Evolutionary conservation across 2,888 invertebrate species (phyloP), one percentile per base, ranked within the genome.

Genomic region (Morpho deidamia): DNA sequence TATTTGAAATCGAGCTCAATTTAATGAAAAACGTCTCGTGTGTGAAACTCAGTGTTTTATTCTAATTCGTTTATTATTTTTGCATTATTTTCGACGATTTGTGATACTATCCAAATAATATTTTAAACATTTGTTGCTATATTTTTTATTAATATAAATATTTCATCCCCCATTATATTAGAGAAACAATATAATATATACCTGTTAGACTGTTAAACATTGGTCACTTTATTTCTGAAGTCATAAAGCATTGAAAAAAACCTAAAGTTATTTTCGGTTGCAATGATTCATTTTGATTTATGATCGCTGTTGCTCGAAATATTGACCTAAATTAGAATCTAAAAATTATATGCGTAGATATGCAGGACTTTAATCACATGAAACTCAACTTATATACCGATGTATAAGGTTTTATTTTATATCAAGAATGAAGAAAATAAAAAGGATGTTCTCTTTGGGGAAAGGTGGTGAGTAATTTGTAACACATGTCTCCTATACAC

Each of bases 341-440:
- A 39, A 44, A 51, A 39, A 44, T 32, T 51, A 23, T 23, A 12
- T 39, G 51, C 37, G 23, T 33, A 44, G 39, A 42, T 11, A 51
- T 11, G 44, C 11, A 14, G 14, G 41, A 41, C 45, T 40, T 12
- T 11, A 4, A 7, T 44, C 39, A 35, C 12, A 46, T 9, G 12
- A 50, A 40, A 38, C 43, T 54, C 43, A 44, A 41, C 44, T 48
- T 42, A 60, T 55, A 38, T 8, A 8, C 11, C 8, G 32, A n/a
- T 32, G n/a, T 11, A 34, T 51, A 59, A 54, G 34, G 35, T 42
- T 40, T 53, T n/a, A 53, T 35, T 12, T 44, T 11, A 34, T 35
- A 34, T 40, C 37, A 38, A 53, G 52, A 46, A 88, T 89, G 88
- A 89, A 86, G 80, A 84, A 71, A 63, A 78, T 89, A 14, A 88